Percentiles rank a stretch among this genome's conserved stretches.
phyloP scores from a whole-genome alignment of 2,113 vertebrate species.

The Tichodroma muraria region DNA sequence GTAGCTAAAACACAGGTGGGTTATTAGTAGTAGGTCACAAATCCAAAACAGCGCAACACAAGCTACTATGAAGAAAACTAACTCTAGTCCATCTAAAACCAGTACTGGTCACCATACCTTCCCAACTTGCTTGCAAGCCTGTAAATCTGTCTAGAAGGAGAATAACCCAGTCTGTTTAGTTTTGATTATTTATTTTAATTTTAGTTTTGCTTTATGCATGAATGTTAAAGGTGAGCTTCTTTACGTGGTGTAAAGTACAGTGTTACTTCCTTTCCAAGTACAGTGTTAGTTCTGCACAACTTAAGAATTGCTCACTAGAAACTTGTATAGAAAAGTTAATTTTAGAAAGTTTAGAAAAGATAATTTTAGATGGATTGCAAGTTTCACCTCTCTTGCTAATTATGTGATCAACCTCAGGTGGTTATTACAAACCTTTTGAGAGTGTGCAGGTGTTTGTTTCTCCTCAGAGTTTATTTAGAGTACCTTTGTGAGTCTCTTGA shows the following conservation, averaged over 20 bases:
- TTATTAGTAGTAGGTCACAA: background rate
- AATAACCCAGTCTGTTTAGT: background rate
- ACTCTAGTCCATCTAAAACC: background rate
- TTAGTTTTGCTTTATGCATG: background rate
- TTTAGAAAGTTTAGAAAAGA: no score
- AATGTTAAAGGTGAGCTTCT: background rate
- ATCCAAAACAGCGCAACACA: background rate
- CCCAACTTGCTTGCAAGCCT: background rate
- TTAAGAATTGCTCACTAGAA: background rate
- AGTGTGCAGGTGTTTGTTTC: background rate
- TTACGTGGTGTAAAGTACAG: background rate
- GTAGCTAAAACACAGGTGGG: background rate
- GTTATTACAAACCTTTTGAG: background rate
- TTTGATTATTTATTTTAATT: background rate
- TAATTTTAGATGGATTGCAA: background rate
- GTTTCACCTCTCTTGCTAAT: background rate
- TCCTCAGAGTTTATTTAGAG: background rate
- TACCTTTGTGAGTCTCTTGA: background rate
- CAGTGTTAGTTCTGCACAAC: background rate
- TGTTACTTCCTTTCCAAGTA: background rate
- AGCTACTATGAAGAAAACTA: background rate
- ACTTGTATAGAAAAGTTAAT: background rate
- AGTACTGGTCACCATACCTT: background rate
- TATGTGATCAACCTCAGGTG: background rate
- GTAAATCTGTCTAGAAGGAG: background rate